A percentile compares a stretch with the other conserved stretches of the same genome.
phyloP scores from a whole-genome alignment of 2,113 vertebrate genomes.

The Nothocercus nigrocapillus region DNA sequence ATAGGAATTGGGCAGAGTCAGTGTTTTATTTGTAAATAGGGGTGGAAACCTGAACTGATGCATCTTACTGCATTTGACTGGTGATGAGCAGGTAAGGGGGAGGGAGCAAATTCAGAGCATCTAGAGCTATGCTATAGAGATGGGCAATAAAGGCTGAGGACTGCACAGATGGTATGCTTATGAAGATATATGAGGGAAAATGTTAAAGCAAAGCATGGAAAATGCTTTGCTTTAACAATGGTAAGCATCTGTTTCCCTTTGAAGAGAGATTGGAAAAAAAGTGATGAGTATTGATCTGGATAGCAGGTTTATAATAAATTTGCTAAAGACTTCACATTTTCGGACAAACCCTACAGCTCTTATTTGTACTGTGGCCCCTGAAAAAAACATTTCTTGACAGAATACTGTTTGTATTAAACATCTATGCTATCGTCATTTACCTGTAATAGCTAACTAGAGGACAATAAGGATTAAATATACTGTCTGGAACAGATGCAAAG shows the following conservation, averaged over 20 bases:
- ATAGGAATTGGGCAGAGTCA: neutral
- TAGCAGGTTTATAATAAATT: neutral
- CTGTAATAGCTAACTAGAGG: neutral
- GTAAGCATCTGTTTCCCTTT: neutral
- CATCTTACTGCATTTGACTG: neutral
- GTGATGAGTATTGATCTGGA: neutral
- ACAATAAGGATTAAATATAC: neutral
- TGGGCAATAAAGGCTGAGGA: neutral
- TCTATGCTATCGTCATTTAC: neutral
- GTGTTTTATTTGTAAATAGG: neutral
- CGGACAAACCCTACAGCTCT: neutral
- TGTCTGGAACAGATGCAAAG: neutral
- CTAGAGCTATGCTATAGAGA: neutral
- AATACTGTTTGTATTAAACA: neutral
- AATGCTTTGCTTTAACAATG: too few species aligned
- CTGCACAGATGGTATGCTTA: neutral
- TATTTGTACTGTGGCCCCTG: neutral
- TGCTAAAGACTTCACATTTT: neutral
- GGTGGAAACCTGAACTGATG: neutral
- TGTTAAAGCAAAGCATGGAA: too few species aligned
- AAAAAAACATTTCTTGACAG: neutral
- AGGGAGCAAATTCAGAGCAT: neutral
- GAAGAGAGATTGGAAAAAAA: neutral
- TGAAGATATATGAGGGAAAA: neutral
- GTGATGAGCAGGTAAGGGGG: neutral